These are phyloP conservation scores for Crotalus horridus DNA, from an alignment of 2,113 vertebrate genomes.

Conservation along the genomic window DNA sequence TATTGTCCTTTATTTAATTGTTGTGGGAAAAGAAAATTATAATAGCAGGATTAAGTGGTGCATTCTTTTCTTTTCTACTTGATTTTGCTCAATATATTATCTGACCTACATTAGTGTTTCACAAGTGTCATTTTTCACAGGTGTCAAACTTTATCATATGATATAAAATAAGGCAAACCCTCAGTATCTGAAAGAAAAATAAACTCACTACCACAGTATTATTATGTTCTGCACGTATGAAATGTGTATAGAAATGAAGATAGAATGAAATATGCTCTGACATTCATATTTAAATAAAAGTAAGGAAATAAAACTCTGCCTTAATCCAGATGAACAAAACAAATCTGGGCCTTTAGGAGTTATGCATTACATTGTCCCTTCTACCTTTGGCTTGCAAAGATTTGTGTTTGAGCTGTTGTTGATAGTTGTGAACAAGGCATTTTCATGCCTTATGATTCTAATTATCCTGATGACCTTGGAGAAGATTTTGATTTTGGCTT, in stretches of 20 bases:
- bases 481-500: constrained; percentile 6
- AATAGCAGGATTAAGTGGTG: not conserved
- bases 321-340: not conserved
- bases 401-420: not conserved
- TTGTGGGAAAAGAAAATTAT: not conserved
- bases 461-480: constrained; percentile 19
- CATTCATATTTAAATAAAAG: not conserved
- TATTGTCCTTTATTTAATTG: not conserved
- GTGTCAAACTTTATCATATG: not conserved
- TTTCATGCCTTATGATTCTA: not conserved
- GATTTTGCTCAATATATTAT: not conserved
- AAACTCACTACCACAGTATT: not conserved
- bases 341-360: not conserved
- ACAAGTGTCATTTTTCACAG: not conserved
- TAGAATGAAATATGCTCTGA: not conserved
- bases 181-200: not conserved
- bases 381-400: not conserved
- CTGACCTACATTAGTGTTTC: not conserved
- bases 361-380: not conserved
- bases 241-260: not conserved
- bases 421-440: not conserved
- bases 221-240: not conserved
- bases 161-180: not conserved
- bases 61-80: not conserved
- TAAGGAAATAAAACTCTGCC: not conserved